Evolutionary conservation across 2,888 invertebrate species (phyloP).

Genomic region (Allolobophora icterica): DNA sequence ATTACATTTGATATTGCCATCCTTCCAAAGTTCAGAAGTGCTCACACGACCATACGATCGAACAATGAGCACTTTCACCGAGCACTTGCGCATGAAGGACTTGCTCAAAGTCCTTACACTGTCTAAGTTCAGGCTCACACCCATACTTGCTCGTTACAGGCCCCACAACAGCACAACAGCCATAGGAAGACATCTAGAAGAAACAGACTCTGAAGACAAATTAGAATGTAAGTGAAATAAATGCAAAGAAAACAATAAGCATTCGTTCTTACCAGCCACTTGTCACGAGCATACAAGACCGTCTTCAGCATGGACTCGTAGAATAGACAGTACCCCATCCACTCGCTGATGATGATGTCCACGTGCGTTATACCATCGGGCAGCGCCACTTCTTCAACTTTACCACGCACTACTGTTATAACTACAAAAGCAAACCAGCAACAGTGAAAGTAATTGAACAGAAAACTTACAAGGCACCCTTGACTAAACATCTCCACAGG

Average conservation of each 20-base stretch:
- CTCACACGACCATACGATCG: too few species aligned
- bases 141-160: too few species aligned
- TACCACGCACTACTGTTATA: conserved; percentile 69
- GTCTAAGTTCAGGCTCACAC: too few species aligned
- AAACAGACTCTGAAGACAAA: too few species aligned
- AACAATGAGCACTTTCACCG: too few species aligned
- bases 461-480: too few species aligned
- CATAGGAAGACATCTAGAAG: too few species aligned
- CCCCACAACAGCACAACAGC: too few species aligned
- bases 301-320: conserved; percentile 99
- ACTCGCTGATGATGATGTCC: conserved; percentile 86
- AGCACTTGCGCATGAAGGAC: too few species aligned
- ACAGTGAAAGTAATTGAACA: background rate
- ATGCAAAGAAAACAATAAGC: background rate
- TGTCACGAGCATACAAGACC: conserved; percentile 95
- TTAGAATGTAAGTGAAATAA: background rate
- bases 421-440: conserved; percentile 51
- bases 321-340: conserved; percentile 89
- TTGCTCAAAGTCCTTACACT: too few species aligned
- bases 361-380: conserved; percentile 88
- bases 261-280: conserved; percentile 78
- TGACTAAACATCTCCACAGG: background rate
- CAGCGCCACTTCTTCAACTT: conserved; percentile 88
- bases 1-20: too few species aligned
- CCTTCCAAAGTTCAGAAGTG: too few species aligned